phyloP scores from a whole-genome alignment of 2,113 vertebrate species.

The Cavia aperea region DNA sequence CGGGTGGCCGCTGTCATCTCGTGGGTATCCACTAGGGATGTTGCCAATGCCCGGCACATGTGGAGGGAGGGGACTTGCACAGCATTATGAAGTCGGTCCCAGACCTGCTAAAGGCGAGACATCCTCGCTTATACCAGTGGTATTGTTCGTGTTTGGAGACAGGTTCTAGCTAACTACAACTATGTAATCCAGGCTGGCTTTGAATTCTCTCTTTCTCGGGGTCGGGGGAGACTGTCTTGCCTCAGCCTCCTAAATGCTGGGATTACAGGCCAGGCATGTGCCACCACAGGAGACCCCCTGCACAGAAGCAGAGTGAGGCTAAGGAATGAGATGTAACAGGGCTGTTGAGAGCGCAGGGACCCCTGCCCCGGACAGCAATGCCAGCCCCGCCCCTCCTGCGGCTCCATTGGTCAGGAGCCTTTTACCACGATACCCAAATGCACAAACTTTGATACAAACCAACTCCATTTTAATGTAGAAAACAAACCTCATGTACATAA shows the following conservation, averaged over 20 bases:
- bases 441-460: constrained; percentile 38
- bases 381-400: too few species aligned
- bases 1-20: background rate
- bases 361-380: rapidly evolving
- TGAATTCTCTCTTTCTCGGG: background rate
- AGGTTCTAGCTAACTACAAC: background rate
- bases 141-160: background rate
- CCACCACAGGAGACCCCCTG: background rate
- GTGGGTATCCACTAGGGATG: background rate
- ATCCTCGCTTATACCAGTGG: background rate
- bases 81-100: too few species aligned
- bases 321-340: background rate
- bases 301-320: too few species aligned
- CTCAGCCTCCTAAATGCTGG: background rate
- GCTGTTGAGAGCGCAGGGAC: too few species aligned
- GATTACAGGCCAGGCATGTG: background rate
- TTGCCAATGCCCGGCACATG: background rate
- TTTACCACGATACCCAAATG: rapidly evolving
- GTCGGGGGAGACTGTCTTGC: background rate
- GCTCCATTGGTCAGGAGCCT: rapidly evolving
- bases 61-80: background rate
- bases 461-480: constrained; percentile 67
- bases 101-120: background rate
- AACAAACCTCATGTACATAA: constrained; percentile 71
- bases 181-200: background rate